These are phyloP conservation scores for Chymomyza caudatula DNA, from an alignment of 2,888 invertebrate species.

Conservation along the genomic window DNA sequence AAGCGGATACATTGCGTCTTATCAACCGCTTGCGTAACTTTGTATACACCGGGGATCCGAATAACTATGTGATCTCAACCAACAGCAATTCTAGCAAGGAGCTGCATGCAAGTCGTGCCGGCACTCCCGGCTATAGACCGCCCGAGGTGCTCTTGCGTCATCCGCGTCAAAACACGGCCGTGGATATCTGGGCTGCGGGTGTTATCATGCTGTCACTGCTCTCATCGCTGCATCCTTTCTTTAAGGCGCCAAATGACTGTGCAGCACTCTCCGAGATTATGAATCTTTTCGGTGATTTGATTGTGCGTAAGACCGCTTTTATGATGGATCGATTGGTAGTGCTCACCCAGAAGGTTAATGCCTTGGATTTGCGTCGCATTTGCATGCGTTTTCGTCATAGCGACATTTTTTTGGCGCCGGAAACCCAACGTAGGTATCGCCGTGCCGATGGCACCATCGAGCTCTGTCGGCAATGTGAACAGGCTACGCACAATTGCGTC, in stretches of 20 bases:
- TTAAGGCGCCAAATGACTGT: conserved; percentile 88
- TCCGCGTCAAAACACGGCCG: conserved; percentile 87
- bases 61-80: conserved; percentile 82
- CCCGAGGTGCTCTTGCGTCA: conserved; percentile 90
- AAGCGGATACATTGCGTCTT: conserved; percentile 63
- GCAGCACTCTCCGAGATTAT: conserved; percentile 90
- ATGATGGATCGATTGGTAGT: conserved; percentile 81
- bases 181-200: conserved; percentile 94
- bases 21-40: conserved; percentile 53
- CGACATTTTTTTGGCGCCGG: conserved; percentile 67
- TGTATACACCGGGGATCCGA: conserved; percentile 83
- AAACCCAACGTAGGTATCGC: conserved; percentile 64
- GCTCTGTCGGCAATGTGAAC: conserved; percentile 76
- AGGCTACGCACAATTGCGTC: conserved; percentile 75
- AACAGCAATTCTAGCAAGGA: conserved; percentile 81
- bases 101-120: conserved; percentile 88
- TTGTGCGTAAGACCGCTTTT: conserved; percentile 84
- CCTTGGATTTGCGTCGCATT: conserved; percentile 79
- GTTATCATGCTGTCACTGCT: conserved; percentile 89
- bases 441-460: conserved; percentile 66
- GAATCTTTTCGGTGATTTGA: conserved; percentile 86
- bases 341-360: conserved; percentile 79
- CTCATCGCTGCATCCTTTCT: conserved; percentile 89
- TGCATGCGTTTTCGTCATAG: conserved; percentile 78
- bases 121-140: conserved; percentile 93